Base-by-base conservation (phyloP, 1,140 invertebrate genomes). In the Choristoneura fumiferana region DNA sequence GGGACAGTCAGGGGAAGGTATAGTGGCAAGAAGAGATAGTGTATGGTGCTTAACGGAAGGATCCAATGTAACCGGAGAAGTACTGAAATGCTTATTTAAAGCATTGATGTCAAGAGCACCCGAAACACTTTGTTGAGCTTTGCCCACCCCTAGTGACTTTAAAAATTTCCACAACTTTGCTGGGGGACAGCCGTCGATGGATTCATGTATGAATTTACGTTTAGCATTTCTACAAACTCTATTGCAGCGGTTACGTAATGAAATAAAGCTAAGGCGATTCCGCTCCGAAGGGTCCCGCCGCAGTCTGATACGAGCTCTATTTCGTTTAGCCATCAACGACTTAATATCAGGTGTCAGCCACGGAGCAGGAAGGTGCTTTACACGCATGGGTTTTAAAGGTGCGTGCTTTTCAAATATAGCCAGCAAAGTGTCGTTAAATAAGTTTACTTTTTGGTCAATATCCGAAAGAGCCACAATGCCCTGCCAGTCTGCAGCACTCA, bases 291-390 rank as follows among this genome's bases (percentile, higher is more conserved):
- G 54, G 18, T 38, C 9, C 1, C 12, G 35, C 0, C 37, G 35
- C 0, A 18, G 4, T 8, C 18, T 55, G 1, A 55, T 14, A 4
- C 54, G 35, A 15, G 54, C 54, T 5, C 14, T 8, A 39, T 55
- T 12, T 4, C 54, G 54, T 36, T 36, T 37, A 12, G 35, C 17
- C 52, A 54, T 38, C 5, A 39, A 15, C 9, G 5, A 4, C 17
- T 55, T 55, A 4, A 55, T 55, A 4, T 18, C 54, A 9, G 36
- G 13, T 8, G 35, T 39, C 1, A 55, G 36, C 54, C 54, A 55
- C 8, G 54, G 54, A 10, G 54, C 54, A 33, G 54, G 54, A 8
- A 17, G n/a, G 18, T 55, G 54, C 12, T 39, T 55, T 3, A 55
- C 54, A 3, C 37, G 14, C 8, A 22, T 33, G 10, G n/a, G 17